A percentile compares a stretch with the other conserved stretches of the same genome.
Conservation (phyloP, 2,113 vertebrate genomes). For the Nettapus auritus region DNA sequence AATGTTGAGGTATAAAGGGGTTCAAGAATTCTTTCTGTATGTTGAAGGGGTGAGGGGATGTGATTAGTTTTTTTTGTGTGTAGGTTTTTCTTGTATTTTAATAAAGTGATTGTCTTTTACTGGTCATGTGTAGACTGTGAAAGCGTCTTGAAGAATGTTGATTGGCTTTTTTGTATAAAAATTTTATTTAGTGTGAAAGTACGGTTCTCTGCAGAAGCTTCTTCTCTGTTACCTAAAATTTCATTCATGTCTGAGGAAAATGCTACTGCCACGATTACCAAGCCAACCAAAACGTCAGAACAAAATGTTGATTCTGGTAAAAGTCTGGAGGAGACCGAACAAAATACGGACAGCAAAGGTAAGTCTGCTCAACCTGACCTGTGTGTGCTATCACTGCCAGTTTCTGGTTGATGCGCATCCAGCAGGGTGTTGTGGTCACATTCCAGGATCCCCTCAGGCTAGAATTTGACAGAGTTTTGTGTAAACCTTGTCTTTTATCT, state of each 20-base stretch:
- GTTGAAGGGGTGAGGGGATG: background rate
- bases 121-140: background rate
- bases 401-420: background rate
- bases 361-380: background rate
- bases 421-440: background rate
- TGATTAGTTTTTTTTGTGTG: too few relatives aligned
- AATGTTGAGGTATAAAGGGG: background rate
- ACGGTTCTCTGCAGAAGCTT: slow-evolving; percentile 69
- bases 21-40: background rate
- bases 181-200: slow-evolving; percentile 73
- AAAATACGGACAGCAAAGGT: background rate
- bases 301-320: background rate
- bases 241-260: slow-evolving; percentile 51
- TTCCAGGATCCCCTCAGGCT: background rate
- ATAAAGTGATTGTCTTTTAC: background rate
- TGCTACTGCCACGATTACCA: background rate
- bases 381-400: background rate
- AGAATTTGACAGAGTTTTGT: background rate
- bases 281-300: background rate
- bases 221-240: slow-evolving; percentile 71
- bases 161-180: background rate
- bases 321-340: background rate
- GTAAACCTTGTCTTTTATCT: background rate
- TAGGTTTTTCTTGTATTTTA: background rate
- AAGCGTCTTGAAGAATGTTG: background rate